Base-by-base conservation (phyloP, 1,140 invertebrate genomes). In the Hyposmocoma kahamanoa region DNA sequence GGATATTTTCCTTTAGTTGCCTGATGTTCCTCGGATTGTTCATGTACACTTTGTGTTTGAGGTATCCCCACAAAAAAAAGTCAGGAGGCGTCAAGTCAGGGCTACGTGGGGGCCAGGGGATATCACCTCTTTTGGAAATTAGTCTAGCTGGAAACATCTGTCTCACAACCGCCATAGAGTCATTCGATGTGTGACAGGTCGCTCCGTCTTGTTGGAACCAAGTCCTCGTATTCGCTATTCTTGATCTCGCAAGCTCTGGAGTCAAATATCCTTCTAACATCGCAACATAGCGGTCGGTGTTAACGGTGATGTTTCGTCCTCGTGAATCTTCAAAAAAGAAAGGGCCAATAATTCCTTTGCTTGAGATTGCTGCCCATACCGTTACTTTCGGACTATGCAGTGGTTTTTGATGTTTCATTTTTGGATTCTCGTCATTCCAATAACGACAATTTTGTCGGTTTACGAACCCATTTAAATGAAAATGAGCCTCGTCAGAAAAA, bases 381-480 rank as follows among this genome's bases (percentile, higher is more conserved):
- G 50, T 54, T 9, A 74, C 64, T 59, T 75, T 70, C 17, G 53
- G 54, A 43, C 62, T 60, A 63, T 79, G 74, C 30, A 82, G 54
- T 8, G 63, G 70, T 34, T n/a, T 4, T n/a, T n/a, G n/a, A n/a
- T n/a, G n/a, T n/a, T n/a, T n/a, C n/a, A n/a, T n/a, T n/a, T n/a
- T n/a, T n/a, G n/a, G n/a, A n/a, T n/a, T n/a, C n/a, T n/a, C n/a
- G n/a, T n/a, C n/a, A n/a, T n/a, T n/a, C n/a, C n/a, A n/a, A n/a
- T n/a, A n/a, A n/a, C n/a, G n/a, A n/a, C n/a, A n/a, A n/a, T n/a
- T n/a, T n/a, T n/a, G n/a, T n/a, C n/a, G n/a, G n/a, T n/a, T n/a
- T n/a, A n/a, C n/a, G n/a, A n/a, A n/a, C n/a, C n/a, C n/a, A n/a
- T n/a, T n/a, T n/a, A n/a, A n/a, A n/a, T n/a, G n/a, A n/a, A n/a